Base-by-base conservation (phyloP, 2,113 vertebrate species). In the Meriones unguiculatus region DNA sequence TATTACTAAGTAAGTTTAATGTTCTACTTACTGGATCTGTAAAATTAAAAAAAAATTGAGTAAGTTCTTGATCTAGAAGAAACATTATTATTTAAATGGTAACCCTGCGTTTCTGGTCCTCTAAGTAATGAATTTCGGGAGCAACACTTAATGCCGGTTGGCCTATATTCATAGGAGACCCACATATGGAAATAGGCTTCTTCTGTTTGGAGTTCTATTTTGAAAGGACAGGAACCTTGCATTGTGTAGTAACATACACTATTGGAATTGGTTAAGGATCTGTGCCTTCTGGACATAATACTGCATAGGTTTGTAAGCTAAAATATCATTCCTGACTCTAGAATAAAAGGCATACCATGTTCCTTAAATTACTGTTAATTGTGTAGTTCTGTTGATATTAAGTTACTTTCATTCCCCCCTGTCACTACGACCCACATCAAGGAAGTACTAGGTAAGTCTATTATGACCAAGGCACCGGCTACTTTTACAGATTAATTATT, bases 291-390 rank as follows among this genome's bases (percentile, higher is more conserved):
- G 24, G 30, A 73, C 8, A 54, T 30, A 80, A 62, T 5, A 9
- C 25, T 73, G 1, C 18, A 7, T 92, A 93, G 20, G 64, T 32
- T 76, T 18, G 10, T 67, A 24, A 13, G 7, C 24, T 70, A 65
- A 35, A 24, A 70, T 41, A 84, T 52, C 7, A 80, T 92, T 96
- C 87, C 22, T 6, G 70, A 54, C 17, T 24, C 76, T 93, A 41
- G 11, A 86, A 82, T 84, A 92, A 67, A 67, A 50, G 14, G 62
- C 81, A 50, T n/a, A 50, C 18, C 24, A 38, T 25, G 0, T 35
- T 90, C 2, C 15, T 90, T 90, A 90, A 28, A 59, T 78, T 95
- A 77, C 28, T 91, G 8, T 72, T 87, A 93, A 65, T 84, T 46
- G 65, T 54, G 4, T 88, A 70, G 32, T 54, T 91, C 32, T 67